Evolutionary conservation across 2,888 invertebrate genomes (phyloP).

Genomic region (Didymodactylos carnosus): DNA sequence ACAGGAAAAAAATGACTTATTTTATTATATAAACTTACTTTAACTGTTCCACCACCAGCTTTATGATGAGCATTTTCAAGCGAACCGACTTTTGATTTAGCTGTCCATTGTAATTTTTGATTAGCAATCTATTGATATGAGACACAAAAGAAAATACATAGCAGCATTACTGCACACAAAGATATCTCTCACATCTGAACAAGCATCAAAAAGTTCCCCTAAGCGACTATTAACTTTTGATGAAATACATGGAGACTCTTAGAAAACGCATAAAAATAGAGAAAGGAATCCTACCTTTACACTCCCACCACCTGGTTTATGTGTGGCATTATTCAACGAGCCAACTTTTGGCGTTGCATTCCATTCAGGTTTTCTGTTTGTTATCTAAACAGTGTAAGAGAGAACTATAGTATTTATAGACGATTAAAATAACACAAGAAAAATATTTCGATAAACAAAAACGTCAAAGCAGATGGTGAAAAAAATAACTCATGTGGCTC

Average conservation of each 20-base stretch:
- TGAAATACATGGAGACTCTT: too few relatives aligned
- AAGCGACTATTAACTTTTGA: too few relatives aligned
- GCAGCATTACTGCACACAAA: too few relatives aligned
- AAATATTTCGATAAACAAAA: too few relatives aligned
- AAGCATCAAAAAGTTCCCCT: too few relatives aligned
- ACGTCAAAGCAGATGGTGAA: too few relatives aligned
- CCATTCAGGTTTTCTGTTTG: not conserved
- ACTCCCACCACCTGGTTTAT: slow-evolving; percentile 3
- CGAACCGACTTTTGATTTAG: slow-evolving; percentile 9
- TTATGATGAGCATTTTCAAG: slow-evolving; percentile 7
- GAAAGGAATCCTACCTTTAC: not conserved
- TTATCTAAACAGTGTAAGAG: not conserved
- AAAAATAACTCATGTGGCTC: not conserved
- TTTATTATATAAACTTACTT: too few relatives aligned
- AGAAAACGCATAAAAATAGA: not conserved
- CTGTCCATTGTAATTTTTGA: slow-evolving; percentile 7
- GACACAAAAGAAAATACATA: not conserved
- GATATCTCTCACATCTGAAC: too few relatives aligned
- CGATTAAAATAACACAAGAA: not conserved
- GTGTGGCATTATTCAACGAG: slow-evolving; percentile 6
- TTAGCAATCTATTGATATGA: not conserved
- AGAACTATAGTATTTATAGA: not conserved
- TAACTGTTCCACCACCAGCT: slow-evolving; percentile 3
- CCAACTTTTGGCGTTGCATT: slow-evolving; percentile 1
- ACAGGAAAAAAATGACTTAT: too few relatives aligned